phyloP scores from a whole-genome alignment of 1,140 invertebrate species.

The Papilio glaucus region DNA sequence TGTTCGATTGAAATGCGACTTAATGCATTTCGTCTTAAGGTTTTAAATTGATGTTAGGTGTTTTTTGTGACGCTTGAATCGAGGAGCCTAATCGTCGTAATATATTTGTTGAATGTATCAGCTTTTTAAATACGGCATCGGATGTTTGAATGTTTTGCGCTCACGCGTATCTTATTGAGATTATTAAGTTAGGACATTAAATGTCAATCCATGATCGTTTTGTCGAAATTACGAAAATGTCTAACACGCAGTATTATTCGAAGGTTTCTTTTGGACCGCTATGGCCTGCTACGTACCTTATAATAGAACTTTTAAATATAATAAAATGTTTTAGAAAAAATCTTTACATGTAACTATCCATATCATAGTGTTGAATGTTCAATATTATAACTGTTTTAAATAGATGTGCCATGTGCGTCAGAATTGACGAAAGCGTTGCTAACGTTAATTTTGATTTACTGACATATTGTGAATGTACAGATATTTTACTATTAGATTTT shows the following conservation, averaged over 20 bases:
- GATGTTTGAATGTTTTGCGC: conserved; percentile 20
- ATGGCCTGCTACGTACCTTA: conserved; percentile 58
- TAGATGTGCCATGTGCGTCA: conserved; percentile 49
- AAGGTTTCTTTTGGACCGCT: conserved; percentile 51
- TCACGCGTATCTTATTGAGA: conserved; percentile 39
- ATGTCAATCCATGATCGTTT: conserved; percentile 41
- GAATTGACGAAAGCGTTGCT: conserved; percentile 51
- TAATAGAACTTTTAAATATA: conserved; percentile 60
- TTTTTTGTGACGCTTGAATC: conserved; percentile 43
- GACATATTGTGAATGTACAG: conserved; percentile 40
- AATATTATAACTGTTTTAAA: conserved; percentile 56
- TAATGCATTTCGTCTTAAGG: conserved; percentile 31
- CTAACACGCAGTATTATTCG: conserved; percentile 59
- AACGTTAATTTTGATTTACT: conserved; percentile 47
- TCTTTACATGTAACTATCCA: conserved; percentile 68
- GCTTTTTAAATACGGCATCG: conserved; percentile 36
- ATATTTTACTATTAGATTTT: conserved; percentile 32
- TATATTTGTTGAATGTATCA: conserved; percentile 39
- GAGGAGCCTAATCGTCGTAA: conserved; percentile 39
- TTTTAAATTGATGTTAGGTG: conserved; percentile 37
- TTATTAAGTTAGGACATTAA: conserved; percentile 51
- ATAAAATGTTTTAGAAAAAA: conserved; percentile 63
- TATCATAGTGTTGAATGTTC: conserved; percentile 64
- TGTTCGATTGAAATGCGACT: conserved; percentile 36
- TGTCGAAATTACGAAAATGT: conserved; percentile 41